These are phyloP conservation scores for Tenthredo notha DNA, from an alignment of 2,888 invertebrate species.

Conservation along the genomic window DNA sequence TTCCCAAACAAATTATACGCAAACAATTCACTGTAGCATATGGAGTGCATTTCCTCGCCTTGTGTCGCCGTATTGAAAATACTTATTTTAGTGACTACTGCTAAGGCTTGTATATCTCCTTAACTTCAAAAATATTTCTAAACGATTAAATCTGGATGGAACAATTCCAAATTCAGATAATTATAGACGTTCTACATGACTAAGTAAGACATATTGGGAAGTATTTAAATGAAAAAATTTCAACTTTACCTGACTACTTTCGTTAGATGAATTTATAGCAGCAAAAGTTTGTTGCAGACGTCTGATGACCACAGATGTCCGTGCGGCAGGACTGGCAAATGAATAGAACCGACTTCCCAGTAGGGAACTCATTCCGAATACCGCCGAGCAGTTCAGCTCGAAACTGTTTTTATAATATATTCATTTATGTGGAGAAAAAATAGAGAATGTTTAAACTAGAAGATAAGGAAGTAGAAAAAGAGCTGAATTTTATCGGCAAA, in stretches of 20 bases:
- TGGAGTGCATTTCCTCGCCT: neutral
- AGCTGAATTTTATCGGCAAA: neutral
- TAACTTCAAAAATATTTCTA: constrained; percentile 12
- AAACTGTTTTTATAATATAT: constrained; percentile 19
- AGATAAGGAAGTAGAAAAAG: too few species aligned
- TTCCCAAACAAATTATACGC: neutral
- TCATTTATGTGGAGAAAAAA: neutral
- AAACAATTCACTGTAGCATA: neutral
- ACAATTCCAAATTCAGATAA: neutral
- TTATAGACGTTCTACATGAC: neutral
- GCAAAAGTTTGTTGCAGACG: constrained; percentile 68
- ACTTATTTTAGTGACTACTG: neutral
- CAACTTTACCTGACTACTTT: constrained; percentile 64
- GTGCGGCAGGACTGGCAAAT: constrained; percentile 19
- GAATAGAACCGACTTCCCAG: constrained; percentile 41
- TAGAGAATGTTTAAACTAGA: neutral
- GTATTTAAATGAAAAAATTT: neutral
- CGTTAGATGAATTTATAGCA: constrained; percentile 66
- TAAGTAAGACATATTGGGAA: neutral
- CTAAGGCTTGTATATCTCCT: neutral
- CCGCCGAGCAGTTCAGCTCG: neutral
- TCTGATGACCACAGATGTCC: constrained; percentile 53
- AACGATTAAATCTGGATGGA: constrained; percentile 29
- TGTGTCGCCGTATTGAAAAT: neutral
- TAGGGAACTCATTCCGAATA: constrained; percentile 50